Base-by-base conservation (phyloP, 2,113 vertebrate species). In the Syngnathoides biaculeatus region DNA sequence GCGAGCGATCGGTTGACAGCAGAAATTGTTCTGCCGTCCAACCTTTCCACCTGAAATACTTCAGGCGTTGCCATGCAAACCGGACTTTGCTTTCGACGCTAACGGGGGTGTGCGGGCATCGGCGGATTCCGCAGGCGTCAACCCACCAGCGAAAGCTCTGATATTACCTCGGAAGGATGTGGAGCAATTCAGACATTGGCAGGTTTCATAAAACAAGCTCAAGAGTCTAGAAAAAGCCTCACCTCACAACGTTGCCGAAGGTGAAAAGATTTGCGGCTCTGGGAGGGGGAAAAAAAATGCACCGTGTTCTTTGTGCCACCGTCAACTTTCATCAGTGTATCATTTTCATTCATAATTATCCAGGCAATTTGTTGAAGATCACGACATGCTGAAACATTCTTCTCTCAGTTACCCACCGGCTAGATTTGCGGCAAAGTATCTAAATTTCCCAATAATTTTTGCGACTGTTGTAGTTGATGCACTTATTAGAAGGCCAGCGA, bases 401-500 rank as follows among this genome's bases (percentile, higher is more conserved):
- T 13, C 55, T 15, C 13, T 14, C n/a, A 2, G 48, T 52, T 22
- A 9, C 20, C 53, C 13, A 27, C 24, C 1, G 26, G 6, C 19
- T 35, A 52, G 26, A 47, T 64, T 17, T 35, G 8, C 47, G 27
- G 56, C 14, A 58, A 52, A 11, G 22, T 40, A 61, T 17, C 7
- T 8, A 40, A 11, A 74, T 27, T 48, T 14, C 12, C 12, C 27
- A 8, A 74, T 27, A 30, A 30, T 20, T 43, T 67, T 45, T 55
- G 67, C 63, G 26, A 50, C 19, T 52, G 17, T 45, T 59, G 55
- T 73, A 64, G 53, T 5, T 74, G 58, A 65, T 17, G 19, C 9
- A 35, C 52, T 61, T 68, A 57, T 77, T 62, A 72, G 20, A 50
- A 66, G 60, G 69, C 20, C 27, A 47, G 30, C 26, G 22, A 52